Percentiles rank a stretch among this genome's conserved stretches.
These are phyloP conservation scores for Leptinotarsa rubiginosa DNA, from an alignment of 2,888 invertebrate species.

Conservation along the genomic window DNA sequence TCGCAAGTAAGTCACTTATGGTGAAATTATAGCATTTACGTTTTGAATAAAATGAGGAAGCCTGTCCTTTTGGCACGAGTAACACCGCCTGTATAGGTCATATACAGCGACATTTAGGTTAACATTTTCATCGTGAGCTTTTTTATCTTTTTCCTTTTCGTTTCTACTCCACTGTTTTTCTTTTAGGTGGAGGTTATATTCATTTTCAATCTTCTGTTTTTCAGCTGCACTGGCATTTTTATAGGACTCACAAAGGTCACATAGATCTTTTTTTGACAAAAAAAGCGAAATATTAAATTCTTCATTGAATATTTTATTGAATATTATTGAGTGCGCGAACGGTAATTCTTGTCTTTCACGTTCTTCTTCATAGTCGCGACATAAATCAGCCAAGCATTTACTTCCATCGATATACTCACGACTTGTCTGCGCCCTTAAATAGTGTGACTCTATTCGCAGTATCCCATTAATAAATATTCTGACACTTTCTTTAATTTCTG, in stretches of 20 bases:
- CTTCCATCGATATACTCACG: slow-evolving; percentile 20
- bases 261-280: too few species aligned
- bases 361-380: slow-evolving; percentile 20
- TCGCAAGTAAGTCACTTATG: too few species aligned
- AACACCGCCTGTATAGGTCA: background rate
- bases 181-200: too few species aligned
- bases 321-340: slow-evolving; percentile 11
- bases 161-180: too few species aligned
- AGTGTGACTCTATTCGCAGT: slow-evolving; percentile 17
- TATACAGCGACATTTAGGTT: background rate
- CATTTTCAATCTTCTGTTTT: too few species aligned
- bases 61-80: background rate
- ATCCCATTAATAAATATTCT: slow-evolving; percentile 17
- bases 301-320: slow-evolving; percentile 3
- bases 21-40: too few species aligned
- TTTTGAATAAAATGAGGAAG: too few species aligned
- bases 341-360: slow-evolving; percentile 14
- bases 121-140: too few species aligned
- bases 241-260: too few species aligned
- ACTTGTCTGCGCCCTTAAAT: slow-evolving; percentile 18
- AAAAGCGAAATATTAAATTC: background rate
- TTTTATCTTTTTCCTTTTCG: too few species aligned
- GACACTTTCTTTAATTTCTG: slow-evolving; percentile 9
- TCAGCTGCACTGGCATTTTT: too few species aligned
- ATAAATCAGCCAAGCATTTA: slow-evolving; percentile 19